Percentiles rank a stretch among this genome's conserved stretches.
Conservation (phyloP, 2,797 vertebrate genomes). For the Typhlichthys subterraneus region DNA sequence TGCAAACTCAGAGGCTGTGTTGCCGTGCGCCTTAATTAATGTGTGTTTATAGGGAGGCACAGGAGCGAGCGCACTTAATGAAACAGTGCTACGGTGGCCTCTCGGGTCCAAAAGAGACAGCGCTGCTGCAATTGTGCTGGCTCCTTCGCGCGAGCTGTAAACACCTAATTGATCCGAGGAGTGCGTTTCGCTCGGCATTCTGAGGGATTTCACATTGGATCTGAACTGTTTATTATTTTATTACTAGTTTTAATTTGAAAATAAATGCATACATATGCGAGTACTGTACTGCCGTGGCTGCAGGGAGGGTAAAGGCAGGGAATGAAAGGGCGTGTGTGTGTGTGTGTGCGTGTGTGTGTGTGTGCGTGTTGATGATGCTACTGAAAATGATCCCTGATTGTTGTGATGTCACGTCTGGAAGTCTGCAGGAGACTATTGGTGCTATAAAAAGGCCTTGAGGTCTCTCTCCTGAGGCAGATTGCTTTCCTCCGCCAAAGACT, state of each 20-base stretch:
- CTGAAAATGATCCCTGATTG: slow-evolving; percentile 72
- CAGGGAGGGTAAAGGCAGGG: not conserved
- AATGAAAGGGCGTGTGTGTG: not conserved
- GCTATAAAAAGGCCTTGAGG: slow-evolving; percentile 78
- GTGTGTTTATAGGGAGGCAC: slow-evolving; percentile 98
- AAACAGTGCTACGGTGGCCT: slow-evolving; percentile 94
- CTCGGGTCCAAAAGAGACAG: slow-evolving; percentile 92
- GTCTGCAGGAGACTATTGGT: slow-evolving; percentile 50
- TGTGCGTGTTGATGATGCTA: slow-evolving; percentile 44
- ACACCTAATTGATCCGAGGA: slow-evolving; percentile 99
- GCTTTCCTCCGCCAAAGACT: slow-evolving; percentile 74
- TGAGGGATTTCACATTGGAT: slow-evolving; percentile 64
- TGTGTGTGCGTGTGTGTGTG: slow-evolving; percentile 6
- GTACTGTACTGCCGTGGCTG: too few species aligned
- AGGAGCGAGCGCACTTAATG: slow-evolving; percentile 97
- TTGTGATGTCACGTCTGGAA: slow-evolving; percentile 81
- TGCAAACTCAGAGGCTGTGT: slow-evolving; percentile 98
- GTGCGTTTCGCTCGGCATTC: slow-evolving; percentile 77
- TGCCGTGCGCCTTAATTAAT: slow-evolving; percentile 99
- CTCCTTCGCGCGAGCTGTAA: slow-evolving; percentile 93
- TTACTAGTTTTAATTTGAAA: slow-evolving; percentile 67
- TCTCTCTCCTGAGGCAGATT: slow-evolving; percentile 77
- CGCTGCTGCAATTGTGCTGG: slow-evolving; percentile 89
- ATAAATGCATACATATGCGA: slow-evolving; percentile 50
- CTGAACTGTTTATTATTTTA: slow-evolving; percentile 69